phyloP scores from a whole-genome alignment of 2,113 vertebrate species.

The Tichodroma muraria region DNA sequence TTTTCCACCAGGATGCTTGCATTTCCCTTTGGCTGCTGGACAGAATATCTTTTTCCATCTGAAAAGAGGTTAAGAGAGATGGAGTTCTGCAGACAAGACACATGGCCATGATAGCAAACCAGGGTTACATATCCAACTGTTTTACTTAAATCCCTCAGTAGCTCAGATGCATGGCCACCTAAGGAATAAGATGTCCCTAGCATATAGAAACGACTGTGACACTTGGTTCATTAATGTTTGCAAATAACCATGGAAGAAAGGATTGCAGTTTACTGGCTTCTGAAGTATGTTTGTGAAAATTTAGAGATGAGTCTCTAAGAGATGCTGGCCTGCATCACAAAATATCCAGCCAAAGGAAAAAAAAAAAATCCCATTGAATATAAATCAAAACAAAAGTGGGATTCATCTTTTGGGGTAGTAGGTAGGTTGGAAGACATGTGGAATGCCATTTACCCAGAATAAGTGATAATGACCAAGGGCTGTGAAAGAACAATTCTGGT shows the following conservation, averaged over 20 bases:
- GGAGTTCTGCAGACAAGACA: background rate
- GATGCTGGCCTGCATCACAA: background rate
- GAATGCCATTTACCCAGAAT: background rate
- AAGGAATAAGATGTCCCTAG: background rate
- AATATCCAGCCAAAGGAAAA: background rate
- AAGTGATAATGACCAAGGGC: background rate
- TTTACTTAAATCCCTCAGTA: background rate
- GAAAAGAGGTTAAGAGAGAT: slow-evolving; percentile 43
- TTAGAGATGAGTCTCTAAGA: background rate
- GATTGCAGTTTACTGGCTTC: background rate
- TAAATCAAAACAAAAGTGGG: background rate
- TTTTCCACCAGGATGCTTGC: slow-evolving; percentile 64
- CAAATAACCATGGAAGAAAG: background rate
- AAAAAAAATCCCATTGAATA: background rate
- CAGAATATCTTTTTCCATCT: slow-evolving; percentile 38
- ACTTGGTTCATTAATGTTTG: background rate
- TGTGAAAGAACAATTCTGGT: background rate
- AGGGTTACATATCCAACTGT: background rate
- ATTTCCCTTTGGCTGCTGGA: slow-evolving; percentile 56
- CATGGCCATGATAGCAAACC: background rate
- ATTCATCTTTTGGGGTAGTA: background rate
- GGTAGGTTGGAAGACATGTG: background rate
- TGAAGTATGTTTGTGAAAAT: background rate
- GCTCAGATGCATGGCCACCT: background rate
- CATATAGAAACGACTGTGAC: background rate